These are phyloP conservation scores for Spea hammondii DNA, from an alignment of 2,797 vertebrate genomes.

Conservation along the genomic window DNA sequence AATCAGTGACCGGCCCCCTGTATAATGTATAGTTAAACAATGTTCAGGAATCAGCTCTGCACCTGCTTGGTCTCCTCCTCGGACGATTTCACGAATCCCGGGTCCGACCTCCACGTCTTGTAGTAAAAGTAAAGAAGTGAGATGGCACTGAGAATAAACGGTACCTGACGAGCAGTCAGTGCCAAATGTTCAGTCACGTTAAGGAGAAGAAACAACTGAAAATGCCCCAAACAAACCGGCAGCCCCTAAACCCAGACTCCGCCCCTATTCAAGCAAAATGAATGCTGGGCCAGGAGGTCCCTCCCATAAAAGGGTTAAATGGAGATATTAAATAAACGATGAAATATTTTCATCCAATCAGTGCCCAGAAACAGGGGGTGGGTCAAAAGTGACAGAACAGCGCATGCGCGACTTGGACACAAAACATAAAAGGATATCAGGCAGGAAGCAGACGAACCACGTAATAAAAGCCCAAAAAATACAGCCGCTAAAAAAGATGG, in stretches of 20 bases:
- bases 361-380: too few relatives aligned
- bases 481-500: slow-evolving; percentile 79
- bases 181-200: slow-evolving; percentile 69
- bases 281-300: too few relatives aligned
- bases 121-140: slow-evolving; percentile 86
- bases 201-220: slow-evolving; percentile 59
- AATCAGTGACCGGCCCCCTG: too few relatives aligned
- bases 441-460: slow-evolving; percentile 86
- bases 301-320: too few relatives aligned
- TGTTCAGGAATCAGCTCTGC: background rate
- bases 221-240: background rate
- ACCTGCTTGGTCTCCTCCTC: slow-evolving; percentile 92
- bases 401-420: too few relatives aligned
- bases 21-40: background rate
- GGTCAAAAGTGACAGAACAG: too few relatives aligned
- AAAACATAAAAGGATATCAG: slow-evolving; percentile 84
- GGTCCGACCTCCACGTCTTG: slow-evolving; percentile 84
- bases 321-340: too few relatives aligned
- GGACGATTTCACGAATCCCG: slow-evolving; percentile 81
- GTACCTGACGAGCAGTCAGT: slow-evolving; percentile 67
- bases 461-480: slow-evolving; percentile 89
- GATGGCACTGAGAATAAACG: slow-evolving; percentile 72
- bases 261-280: too few relatives aligned
- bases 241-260: too few relatives aligned
- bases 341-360: too few relatives aligned